phyloP scores from a whole-genome alignment of 1,140 invertebrate genomes.

The Conus ventricosus region DNA sequence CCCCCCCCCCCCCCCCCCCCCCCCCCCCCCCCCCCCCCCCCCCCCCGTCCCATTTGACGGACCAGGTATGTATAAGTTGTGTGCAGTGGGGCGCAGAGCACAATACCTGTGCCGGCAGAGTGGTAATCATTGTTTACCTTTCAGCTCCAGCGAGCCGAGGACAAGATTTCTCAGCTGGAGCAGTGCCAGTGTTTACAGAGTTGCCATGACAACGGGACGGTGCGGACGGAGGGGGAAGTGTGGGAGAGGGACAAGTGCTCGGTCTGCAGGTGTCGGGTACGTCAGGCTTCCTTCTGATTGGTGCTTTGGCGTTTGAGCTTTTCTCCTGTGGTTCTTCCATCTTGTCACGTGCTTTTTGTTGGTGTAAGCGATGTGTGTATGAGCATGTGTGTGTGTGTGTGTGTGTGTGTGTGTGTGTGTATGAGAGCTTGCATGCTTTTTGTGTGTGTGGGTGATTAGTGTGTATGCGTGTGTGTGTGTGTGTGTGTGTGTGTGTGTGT shows the following conservation, averaged over 20 bases:
- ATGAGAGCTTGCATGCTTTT: neutral
- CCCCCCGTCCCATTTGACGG: no score
- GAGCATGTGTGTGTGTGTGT: no score
- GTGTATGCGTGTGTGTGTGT: neutral
- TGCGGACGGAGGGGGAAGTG: conserved; percentile 84
- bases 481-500: no score
- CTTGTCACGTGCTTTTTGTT: neutral
- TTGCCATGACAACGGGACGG: conserved; percentile 86
- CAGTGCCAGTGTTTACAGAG: conserved; percentile 93
- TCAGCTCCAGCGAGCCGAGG: conserved; percentile 86
- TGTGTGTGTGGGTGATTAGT: neutral
- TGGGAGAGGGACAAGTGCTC: conserved; percentile 70
- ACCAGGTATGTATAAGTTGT: no score
- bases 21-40: no score
- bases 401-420: no score
- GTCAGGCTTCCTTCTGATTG: conserved; percentile 33
- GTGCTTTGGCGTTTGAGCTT: neutral
- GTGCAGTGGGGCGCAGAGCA: no score
- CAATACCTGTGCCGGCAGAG: no score
- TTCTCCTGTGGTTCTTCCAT: neutral
- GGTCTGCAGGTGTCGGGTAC: conserved; percentile 69
- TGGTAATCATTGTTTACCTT: no score
- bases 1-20: no score
- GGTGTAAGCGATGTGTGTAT: neutral
- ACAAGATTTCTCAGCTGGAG: conserved; percentile 85